Base-by-base conservation (phyloP, 2,113 vertebrate genomes). In the Callaeas wilsoni region DNA sequence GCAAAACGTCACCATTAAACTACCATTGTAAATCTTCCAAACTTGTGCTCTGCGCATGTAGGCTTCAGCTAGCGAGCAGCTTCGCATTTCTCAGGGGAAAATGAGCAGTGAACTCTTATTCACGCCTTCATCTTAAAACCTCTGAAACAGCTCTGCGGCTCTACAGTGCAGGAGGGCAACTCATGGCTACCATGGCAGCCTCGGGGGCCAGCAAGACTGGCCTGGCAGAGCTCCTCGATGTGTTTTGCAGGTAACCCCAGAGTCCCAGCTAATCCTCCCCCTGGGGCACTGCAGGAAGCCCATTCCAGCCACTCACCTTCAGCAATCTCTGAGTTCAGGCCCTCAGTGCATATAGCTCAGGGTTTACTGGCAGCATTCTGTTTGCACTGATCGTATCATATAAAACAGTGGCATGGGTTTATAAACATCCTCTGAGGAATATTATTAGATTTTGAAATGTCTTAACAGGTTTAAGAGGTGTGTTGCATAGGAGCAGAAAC, bases 301-400 rank as follows among this genome's bases (percentile, higher is more conserved):
- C 23, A 8, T 25, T 37, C 42, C 22, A 9, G 6, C 46, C 56
- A n/a, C 30, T 11, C 22, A 10, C 21, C n/a, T 59, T 30, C 62
- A 35, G 41, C 13, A 7, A 8, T 30, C 67, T 30, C 70, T 1
- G 12, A 33, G 14, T 17, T 81, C 81, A 52, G 33, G 12, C 53
- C 15, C 55, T 50, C 44, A 7, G 2, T 0, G 0, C 33, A 4
- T n/a, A 14, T 6, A 47, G 26, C 22, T 88, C 16, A 0, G 33
- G 42, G 16, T 68, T 79, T 84, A 35, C 30, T 69, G 67, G 6
- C 18, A 33, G 29, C 4, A 8, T 35, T 87, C 62, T 35, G 9
- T 83, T 84, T 63, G 49, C 60, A 32, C 46, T 27, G 25, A 33
- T 70, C 44, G 4, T 49, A 6, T 12, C 42, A 55, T 33, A 21